Percentiles rank a stretch among this genome's conserved stretches.
phyloP scores from a whole-genome alignment of 2,888 invertebrate genomes.

The Lapara coniferarum region DNA sequence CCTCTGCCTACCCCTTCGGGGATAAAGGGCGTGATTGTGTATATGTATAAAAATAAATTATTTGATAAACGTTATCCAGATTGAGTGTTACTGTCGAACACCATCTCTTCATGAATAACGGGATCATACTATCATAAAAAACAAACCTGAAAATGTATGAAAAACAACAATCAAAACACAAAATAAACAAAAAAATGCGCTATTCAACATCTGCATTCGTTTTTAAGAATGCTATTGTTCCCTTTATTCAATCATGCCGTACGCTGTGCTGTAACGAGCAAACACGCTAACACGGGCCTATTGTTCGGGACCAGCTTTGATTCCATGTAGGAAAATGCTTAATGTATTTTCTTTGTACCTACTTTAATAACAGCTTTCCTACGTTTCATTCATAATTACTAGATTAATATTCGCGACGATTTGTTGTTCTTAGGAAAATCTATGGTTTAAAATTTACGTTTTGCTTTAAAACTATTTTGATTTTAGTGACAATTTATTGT shows the following conservation, averaged over 20 bases:
- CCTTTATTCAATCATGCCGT: slow-evolving; percentile 15
- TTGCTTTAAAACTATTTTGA: too few species aligned
- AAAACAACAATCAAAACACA: neutral
- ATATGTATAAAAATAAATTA: too few species aligned
- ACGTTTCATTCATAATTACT: slow-evolving; percentile 51
- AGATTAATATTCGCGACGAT: slow-evolving; percentile 51
- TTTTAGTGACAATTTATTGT: too few species aligned
- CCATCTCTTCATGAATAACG: too few species aligned
- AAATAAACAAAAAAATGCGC: neutral
- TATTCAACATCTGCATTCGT: neutral
- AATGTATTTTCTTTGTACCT: slow-evolving; percentile 6
- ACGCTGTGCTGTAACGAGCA: slow-evolving; percentile 18
- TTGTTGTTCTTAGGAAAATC: slow-evolving; percentile 29
- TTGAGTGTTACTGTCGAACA: too few species aligned
- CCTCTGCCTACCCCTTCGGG: too few species aligned
- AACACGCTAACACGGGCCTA: slow-evolving; percentile 24
- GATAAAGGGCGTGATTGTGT: too few species aligned
- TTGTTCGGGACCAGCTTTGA: slow-evolving; percentile 2
- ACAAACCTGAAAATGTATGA: neutral
- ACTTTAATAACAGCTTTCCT: slow-evolving; percentile 34
- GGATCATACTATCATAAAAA: neutral
- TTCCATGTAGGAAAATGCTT: slow-evolving; percentile 17
- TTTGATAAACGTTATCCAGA: too few species aligned
- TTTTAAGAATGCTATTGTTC: slow-evolving; percentile 27
- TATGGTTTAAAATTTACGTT: too few species aligned